Evolutionary conservation across 2,888 invertebrate genomes (phyloP), one percentile per base, ranked within the genome.

Genomic region (Dascillus cervinus): DNA sequence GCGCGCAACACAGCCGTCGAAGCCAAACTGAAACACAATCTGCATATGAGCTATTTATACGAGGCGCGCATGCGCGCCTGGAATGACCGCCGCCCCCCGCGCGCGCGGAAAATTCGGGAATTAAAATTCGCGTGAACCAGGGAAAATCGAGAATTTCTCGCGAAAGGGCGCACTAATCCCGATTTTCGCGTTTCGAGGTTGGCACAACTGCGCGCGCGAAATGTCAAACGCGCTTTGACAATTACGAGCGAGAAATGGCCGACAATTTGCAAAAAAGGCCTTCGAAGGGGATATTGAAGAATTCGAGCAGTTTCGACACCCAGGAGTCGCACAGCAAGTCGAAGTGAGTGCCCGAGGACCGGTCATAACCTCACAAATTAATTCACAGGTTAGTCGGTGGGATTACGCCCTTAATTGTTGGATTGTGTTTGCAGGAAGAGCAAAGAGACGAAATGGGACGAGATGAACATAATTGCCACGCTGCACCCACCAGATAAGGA

Each of bases 391-490:
- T 4, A 17, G 8, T 17, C 17, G 17, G 8, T 8, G 17, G 8
- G n/a, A n/a, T n/a, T 8, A 17, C 17, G 8, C 8, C 8, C 8
- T 17, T 17, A 6, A 17, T 17, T 4, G 4, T 17, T 17, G 17
- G 4, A 6, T 17, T 17, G 5, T 4, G 20, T 26, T 43, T 50
- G 46, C 13, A 60, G 59, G 37, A 58, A 58, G 43, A 47, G 49
- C 11, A 75, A 75, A 52, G 72, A 75, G 50, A 75, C 90, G 57
- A 86, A 91, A 73, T 94, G 90, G 72, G 98, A 98, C 66, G 98
- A 98, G 71, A 89, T 95, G 80, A 98, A 98, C 68, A 97, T 98
- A 46, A 75, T 97, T 52, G 95, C 94, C 47, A 98, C 98, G 1
- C 80, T 94, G 56, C 98, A 98, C 71, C 98, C 98, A 22, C 75